phyloP scores from a whole-genome alignment of 2,797 vertebrate genomes.

The Lepus oiostolus region DNA sequence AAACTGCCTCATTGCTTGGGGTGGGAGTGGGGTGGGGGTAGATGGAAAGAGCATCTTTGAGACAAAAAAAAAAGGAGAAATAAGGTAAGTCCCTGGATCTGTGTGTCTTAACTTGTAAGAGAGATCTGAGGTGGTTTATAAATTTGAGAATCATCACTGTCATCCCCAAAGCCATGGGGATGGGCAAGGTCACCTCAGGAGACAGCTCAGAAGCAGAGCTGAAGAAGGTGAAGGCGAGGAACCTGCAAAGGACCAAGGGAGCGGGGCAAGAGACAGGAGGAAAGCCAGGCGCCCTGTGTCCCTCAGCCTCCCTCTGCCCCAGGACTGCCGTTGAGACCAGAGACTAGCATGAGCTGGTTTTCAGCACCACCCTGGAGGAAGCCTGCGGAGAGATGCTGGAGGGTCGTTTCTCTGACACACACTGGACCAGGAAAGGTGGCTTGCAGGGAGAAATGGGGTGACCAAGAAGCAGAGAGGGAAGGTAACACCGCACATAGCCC shows the following conservation, averaged over 20 bases:
- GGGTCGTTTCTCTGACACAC: not conserved
- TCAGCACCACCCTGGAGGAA: not conserved
- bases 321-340: not conserved
- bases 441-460: not conserved
- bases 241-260: not conserved
- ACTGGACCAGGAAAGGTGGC: not conserved
- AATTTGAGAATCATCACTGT: not conserved
- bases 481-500: accelerated
- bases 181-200: not conserved
- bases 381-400: accelerated
- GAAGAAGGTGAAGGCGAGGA: not conserved
- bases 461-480: not conserved
- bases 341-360: not conserved
- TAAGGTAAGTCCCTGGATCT: not conserved
- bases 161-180: not conserved
- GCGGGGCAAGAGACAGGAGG: not conserved
- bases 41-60: not conserved
- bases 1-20: too few species aligned
- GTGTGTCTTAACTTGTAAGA: not conserved
- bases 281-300: accelerated
- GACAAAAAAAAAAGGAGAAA: not conserved
- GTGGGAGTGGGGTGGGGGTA: too few species aligned
- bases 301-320: not conserved
- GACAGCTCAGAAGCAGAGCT: not conserved
- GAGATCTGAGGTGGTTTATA: not conserved